Conservation (phyloP, 1,140 invertebrate species). For the Rhagoletis zephyria region DNA sequence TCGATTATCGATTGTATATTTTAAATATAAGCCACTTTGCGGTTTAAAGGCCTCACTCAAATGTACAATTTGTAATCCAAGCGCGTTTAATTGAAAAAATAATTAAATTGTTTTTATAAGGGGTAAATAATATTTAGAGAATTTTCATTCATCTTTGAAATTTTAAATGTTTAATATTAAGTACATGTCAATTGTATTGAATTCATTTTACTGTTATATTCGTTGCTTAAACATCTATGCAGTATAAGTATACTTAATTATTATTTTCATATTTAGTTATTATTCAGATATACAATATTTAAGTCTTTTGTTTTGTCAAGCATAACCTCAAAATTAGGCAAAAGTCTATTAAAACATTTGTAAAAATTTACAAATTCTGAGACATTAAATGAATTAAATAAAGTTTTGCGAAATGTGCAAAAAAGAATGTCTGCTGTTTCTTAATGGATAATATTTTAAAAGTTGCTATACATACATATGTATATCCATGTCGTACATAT, state of each 20-base stretch:
- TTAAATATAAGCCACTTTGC: conserved; percentile 57
- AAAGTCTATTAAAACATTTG: conserved; percentile 11
- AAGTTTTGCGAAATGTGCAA: not conserved
- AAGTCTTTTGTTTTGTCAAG: conserved; percentile 52
- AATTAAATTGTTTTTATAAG: not conserved
- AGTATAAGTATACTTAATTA: not conserved
- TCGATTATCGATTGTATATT: not conserved
- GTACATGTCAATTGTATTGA: conserved; percentile 47
- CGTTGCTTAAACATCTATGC: conserved; percentile 15
- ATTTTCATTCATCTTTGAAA: too few relatives aligned
- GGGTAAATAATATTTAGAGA: not conserved
- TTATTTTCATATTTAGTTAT: not conserved
- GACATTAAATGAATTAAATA: not conserved
- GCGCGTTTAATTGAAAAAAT: conserved; percentile 21
- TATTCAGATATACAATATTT: not conserved
- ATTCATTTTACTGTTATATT: conserved; percentile 38
- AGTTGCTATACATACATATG: not conserved
- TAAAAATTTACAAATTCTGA: conserved; percentile 6
- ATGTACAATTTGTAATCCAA: conserved; percentile 49
- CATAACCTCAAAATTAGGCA: conserved; percentile 52
- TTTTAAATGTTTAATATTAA: not conserved
- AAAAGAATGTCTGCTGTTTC: not conserved
- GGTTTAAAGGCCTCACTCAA: conserved; percentile 58
- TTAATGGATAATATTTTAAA: conserved; percentile 7
- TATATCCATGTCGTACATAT: not conserved